Base-by-base conservation (phyloP, 2,888 invertebrate genomes). In the Pristionchus fissidentatus region DNA sequence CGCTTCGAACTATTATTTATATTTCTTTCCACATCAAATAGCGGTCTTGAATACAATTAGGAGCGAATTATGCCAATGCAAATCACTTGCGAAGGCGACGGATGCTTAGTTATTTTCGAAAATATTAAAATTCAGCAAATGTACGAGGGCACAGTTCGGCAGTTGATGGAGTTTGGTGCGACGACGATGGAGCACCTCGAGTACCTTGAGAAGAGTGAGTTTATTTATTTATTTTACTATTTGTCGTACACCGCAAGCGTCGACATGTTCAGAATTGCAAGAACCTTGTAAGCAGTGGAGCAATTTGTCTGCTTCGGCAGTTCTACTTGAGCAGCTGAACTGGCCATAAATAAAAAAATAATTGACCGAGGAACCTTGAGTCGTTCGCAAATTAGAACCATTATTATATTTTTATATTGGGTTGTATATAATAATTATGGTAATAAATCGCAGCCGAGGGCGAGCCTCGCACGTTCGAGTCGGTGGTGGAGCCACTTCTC, bases 121-220 rank as follows among this genome's bases (percentile, higher is more conserved):
- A 38, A 29, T 46, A n/a, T 43, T 46, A 38, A 35, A 43, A 66
- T 84, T 15, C n/a, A 85, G 66, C 91, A 91, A 86, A 89, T 90
- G 88, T 92, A 91, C 84, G 91, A 92, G 85, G 92, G 92, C 19
- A 90, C 92, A 0, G 89, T 92, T 10, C 84, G 90, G 80, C 85
- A 89, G 86, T 80, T 92, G 32, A 91, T 92, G 90, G 92, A 92
- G 81, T 90, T 90, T 84, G 91, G 92, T 43, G 92, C 92, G 19
- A 92, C 90, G 43, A 86, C 88, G 10, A 85, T 88, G 86, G 91
- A 92, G 80, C 92, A 91, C 57, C 84, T 88, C 80, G 90, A 92
- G 79, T 87, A 90, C 82, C 75, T 91, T 22, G 86, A 90, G 49
- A 87, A 87, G 41, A 86, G 90, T 90, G 32, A 38, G 84, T 83